Conservation (phyloP, 2,113 vertebrate species). For the Pagrus major region DNA sequence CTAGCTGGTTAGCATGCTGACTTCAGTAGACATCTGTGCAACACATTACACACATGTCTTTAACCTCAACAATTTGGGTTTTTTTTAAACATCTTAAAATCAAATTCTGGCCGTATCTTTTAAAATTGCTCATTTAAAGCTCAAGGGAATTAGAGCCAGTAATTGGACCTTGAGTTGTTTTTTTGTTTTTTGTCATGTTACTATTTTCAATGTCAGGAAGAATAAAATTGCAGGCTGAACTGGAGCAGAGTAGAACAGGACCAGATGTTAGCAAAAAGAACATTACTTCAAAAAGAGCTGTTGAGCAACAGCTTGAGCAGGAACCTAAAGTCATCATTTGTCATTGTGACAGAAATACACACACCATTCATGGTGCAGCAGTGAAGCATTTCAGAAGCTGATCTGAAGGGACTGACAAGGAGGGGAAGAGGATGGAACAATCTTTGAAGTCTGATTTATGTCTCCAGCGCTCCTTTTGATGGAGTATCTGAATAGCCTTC, state of each 20-base stretch:
- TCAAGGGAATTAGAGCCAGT: no score
- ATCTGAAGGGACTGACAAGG: constrained; percentile 56
- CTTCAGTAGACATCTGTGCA: no score
- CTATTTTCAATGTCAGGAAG: background rate
- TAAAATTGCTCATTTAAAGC: no score
- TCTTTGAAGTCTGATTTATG: constrained; percentile 79
- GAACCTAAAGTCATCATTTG: constrained; percentile 45
- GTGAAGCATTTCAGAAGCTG: constrained; percentile 49
- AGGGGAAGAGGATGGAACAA: constrained; percentile 14
- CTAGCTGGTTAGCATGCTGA: no score
- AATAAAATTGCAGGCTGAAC: background rate
- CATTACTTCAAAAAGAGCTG: constrained; percentile 14
- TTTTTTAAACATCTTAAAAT: no score
- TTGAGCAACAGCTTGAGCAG: constrained; percentile 8
- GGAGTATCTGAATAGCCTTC: constrained; percentile 46
- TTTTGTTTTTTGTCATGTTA: background rate
- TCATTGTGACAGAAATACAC: constrained; percentile 56
- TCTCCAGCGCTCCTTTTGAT: constrained; percentile 68
- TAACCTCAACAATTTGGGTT: no score
- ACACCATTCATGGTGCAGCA: constrained; percentile 51
- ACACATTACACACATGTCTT: no score
- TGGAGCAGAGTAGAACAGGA: background rate
- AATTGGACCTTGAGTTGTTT: background rate
- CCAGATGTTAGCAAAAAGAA: background rate
- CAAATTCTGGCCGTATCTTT: no score